Conservation (phyloP, 2,797 vertebrate genomes). For the Myioborus melanocephalus region DNA sequence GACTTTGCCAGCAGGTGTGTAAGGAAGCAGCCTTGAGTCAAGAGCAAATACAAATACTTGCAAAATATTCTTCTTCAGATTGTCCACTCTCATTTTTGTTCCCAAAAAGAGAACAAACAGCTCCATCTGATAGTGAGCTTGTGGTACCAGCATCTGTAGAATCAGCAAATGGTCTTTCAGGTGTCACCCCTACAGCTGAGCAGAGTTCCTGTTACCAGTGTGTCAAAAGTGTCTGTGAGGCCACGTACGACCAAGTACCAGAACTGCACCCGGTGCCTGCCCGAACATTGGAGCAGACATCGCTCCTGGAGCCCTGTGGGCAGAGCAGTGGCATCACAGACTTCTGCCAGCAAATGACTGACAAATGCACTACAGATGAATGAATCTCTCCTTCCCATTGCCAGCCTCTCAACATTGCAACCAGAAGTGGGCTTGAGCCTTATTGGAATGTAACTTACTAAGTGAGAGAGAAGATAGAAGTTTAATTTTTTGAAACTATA, state of each 20-base stretch:
- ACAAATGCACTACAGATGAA: constrained; percentile 81
- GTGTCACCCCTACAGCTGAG: constrained; percentile 6
- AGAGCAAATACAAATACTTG: constrained; percentile 86
- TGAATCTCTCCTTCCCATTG: neutral
- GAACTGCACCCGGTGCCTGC: neutral
- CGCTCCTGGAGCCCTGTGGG: constrained; percentile 48
- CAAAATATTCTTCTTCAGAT: constrained; percentile 85
- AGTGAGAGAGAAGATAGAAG: neutral
- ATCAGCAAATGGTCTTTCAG: constrained; percentile 23
- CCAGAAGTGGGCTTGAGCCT: neutral
- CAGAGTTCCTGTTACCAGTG: constrained; percentile 18
- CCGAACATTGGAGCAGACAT: constrained; percentile 6
- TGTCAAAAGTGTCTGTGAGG: neutral
- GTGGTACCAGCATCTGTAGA: neutral
- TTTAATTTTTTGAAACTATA: neutral
- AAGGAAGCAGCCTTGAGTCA: constrained; percentile 82
- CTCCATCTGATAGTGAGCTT: constrained; percentile 55
- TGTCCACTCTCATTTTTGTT: constrained; percentile 81
- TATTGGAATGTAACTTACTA: neutral
- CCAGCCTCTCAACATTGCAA: neutral
- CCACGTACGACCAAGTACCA: neutral
- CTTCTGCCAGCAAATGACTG: constrained; percentile 83
- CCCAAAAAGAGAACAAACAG: constrained; percentile 73
- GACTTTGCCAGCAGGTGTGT: constrained; percentile 86
- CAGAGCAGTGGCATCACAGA: constrained; percentile 75